Percentiles rank a stretch among this genome's conserved stretches.
These are phyloP conservation scores for Sciurus carolinensis DNA, from an alignment of 2,797 vertebrate species.

Conservation along the genomic window DNA sequence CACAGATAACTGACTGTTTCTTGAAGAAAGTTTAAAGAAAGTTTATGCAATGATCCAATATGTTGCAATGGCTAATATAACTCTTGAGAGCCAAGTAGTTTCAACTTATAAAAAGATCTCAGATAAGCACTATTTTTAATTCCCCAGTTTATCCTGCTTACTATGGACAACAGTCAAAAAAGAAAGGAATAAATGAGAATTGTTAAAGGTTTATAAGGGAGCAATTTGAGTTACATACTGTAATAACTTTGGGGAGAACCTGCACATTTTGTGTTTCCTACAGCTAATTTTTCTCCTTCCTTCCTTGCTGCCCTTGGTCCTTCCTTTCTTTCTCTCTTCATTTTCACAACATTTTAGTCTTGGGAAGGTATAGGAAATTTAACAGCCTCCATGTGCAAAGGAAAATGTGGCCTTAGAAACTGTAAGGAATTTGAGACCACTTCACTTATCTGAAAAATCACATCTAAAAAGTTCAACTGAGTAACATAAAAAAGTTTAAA, in stretches of 20 bases:
- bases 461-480: neutral
- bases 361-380: neutral
- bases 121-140: neutral
- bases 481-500: neutral
- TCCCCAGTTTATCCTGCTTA: neutral
- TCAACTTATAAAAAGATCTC: neutral
- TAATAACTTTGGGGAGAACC: neutral
- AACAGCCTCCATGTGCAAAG: neutral
- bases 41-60: neutral
- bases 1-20: neutral
- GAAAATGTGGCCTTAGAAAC: neutral
- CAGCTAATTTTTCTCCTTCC: neutral
- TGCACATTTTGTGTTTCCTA: neutral
- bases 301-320: neutral
- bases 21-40: constrained; percentile 24
- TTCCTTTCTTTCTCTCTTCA: neutral
- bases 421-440: neutral
- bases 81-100: neutral
- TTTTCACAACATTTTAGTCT: neutral
- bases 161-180: neutral
- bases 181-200: neutral
- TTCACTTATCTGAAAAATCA: constrained; percentile 9
- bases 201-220: neutral
- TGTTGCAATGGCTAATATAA: neutral
- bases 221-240: neutral